Evolutionary conservation across 2,797 vertebrate species (phyloP).

Genomic region (Choloepus didactylus): DNA sequence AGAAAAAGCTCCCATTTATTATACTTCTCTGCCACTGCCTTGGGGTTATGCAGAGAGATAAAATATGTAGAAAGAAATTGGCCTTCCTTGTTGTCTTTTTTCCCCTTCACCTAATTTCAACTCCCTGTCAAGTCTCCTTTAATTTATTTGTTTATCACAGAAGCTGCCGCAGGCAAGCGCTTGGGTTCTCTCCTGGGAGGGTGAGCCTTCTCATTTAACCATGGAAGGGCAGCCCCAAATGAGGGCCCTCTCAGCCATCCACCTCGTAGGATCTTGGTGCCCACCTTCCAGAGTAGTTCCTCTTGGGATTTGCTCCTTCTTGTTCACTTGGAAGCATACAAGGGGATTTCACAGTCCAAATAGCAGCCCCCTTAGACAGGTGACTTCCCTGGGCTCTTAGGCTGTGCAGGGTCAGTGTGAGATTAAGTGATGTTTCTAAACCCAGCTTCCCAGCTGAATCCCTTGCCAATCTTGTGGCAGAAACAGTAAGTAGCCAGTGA

Average conservation of each 20-base stretch:
- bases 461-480: background rate
- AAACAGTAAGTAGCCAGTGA: background rate
- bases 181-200: background rate
- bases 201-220: background rate
- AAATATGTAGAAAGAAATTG: background rate
- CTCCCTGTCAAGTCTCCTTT: background rate
- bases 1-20: background rate
- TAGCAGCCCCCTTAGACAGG: background rate
- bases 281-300: too few relatives aligned
- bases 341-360: background rate
- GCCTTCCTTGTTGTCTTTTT: background rate
- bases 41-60: background rate
- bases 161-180: background rate
- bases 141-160: background rate
- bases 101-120: background rate
- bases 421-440: background rate
- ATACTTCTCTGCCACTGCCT: background rate
- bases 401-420: background rate
- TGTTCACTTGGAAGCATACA: background rate
- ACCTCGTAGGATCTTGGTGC: background rate
- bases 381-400: accelerated
- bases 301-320: background rate
- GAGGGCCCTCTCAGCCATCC: background rate
- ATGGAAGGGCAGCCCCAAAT: background rate
- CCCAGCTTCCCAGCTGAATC: background rate